Conservation (phyloP, 2,113 vertebrate species). For the Amblyopsis rosae region DNA sequence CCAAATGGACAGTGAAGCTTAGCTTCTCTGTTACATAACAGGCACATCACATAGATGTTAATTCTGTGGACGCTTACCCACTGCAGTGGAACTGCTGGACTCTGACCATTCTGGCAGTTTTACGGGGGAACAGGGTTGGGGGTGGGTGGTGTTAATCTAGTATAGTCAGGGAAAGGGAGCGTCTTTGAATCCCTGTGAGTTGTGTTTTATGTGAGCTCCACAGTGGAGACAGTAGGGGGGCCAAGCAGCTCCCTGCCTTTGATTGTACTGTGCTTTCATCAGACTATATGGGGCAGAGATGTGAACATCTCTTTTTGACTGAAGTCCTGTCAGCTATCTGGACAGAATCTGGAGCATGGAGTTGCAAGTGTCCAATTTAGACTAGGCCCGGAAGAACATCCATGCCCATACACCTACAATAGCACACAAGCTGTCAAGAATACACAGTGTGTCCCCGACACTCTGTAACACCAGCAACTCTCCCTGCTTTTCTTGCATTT, state of each 20-base stretch:
- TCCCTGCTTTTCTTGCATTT: conserved; percentile 9
- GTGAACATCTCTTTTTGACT: conserved; percentile 49
- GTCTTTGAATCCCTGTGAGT: conserved; percentile 20
- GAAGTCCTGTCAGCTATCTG: conserved; percentile 41
- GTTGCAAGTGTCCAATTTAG: conserved; percentile 28
- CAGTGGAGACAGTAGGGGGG: conserved; percentile 24
- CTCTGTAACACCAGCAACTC: conserved; percentile 6
- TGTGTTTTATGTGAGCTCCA: conserved; percentile 27
- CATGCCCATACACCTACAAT: background rate
- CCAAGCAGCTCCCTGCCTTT: conserved; percentile 53
- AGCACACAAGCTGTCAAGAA: background rate
- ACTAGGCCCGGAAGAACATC: conserved; percentile 20
- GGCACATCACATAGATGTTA: background rate
- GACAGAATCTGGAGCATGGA: conserved; percentile 50
- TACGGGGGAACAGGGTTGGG: background rate
- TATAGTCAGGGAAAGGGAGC: background rate
- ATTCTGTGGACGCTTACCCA: background rate
- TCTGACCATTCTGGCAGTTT: background rate
- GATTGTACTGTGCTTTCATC: conserved; percentile 65
- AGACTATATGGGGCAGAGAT: conserved; percentile 56
- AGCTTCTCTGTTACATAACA: background rate
- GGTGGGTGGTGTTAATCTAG: background rate
- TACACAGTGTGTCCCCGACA: background rate
- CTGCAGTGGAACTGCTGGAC: background rate
- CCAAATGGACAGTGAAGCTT: background rate